Evolutionary conservation across 2,113 vertebrate genomes (phyloP), one percentile per base, ranked within the genome.

Genomic region (Gadus macrocephalus): DNA sequence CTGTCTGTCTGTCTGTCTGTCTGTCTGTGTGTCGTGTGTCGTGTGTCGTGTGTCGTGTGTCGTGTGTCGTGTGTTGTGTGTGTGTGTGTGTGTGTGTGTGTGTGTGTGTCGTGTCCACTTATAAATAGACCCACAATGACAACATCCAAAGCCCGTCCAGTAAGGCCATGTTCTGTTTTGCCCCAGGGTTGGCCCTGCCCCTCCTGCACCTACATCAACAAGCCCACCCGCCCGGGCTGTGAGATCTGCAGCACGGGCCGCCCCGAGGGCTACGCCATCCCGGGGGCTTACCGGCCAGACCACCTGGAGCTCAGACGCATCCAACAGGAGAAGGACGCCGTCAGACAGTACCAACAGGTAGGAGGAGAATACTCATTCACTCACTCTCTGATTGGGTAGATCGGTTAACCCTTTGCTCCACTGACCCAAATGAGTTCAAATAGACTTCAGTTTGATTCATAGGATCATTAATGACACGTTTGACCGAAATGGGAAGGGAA

Each of bases 191-290:
- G 96, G 94, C 62, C 96, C 0, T 98, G 96, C 4, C 92, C 93
- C 0, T 93, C 93, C 5, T 97, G 96, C 70, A 98, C 96, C 0
- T 98, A 93, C 86, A 94, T 98, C 79, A 98, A 98, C 75, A 92
- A 92, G 71, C 92, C 93, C 0, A 91, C 90, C 0, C 91, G 96
- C 0, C 96, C 95, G 0, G 95, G 95, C 74, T 98, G 96, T 56
- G 96, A 98, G 89, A 97, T 98, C 89, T 98, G 96, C 85, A 93
- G 94, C 68, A 82, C 91, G 0, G 92, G 92, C 75, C 93, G 93
- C 1, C 94, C 93, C 0, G 85, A 86, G 66, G 81, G 5, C 71
- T 90, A 90, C 58, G 3, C 79, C 15, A 35, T 90, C 67, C 89
- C 89, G 0, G 87, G 86, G 1, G 86, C 81, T 35, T 87, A 90